Base-by-base conservation (phyloP, 2,113 vertebrate genomes). In the Atherinomorus stipes region DNA sequence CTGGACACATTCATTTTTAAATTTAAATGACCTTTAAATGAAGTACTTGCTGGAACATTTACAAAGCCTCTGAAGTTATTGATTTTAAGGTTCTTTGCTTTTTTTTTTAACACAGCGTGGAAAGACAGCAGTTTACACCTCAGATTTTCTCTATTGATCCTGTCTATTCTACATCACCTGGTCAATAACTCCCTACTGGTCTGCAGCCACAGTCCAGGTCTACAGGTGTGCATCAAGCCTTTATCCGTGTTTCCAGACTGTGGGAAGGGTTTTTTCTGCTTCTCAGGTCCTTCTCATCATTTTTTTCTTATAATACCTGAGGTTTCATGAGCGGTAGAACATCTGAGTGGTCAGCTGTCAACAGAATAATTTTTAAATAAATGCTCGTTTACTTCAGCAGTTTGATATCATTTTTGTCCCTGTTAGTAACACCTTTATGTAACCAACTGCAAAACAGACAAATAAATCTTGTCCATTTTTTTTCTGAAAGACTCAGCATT, bases 111-210 rank as follows among this genome's bases (percentile, higher is more conserved):
- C 53, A 5, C 60, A 37, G 60, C 50, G 37, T n/a, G 50, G 12
- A 63, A 50, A 3, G 38, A 54, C 59, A 72, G 59, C 38, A 18
- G 49, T 37, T 72, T 72, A 45, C 38, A 49, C 54, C 21, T 34
- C 40, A 45, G 25, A 65, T 65, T 38, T 53, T 60, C 62, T 28
- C n/a, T 54, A 72, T 67, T 61, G 63, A 59, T 26, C 22, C 1
- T 26, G 21, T 26, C 49, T 53, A 22, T 71, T 71, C 56, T 51
- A 9, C 21, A 4, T 44, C 28, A 34, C 49, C 21, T 59, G 31
- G 66, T 37, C 63, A 62, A 25, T 67, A 38, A 40, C 56, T 47
- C 40, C 53, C 23, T 2, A 15, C 59, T 9, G 51, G 26, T 54
- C 11, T n/a, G 13, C 22, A n/a, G 21, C 8, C 28, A 31, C n/a